Base-by-base conservation (phyloP, 2,113 vertebrate genomes). In the Lophius piscatorius region DNA sequence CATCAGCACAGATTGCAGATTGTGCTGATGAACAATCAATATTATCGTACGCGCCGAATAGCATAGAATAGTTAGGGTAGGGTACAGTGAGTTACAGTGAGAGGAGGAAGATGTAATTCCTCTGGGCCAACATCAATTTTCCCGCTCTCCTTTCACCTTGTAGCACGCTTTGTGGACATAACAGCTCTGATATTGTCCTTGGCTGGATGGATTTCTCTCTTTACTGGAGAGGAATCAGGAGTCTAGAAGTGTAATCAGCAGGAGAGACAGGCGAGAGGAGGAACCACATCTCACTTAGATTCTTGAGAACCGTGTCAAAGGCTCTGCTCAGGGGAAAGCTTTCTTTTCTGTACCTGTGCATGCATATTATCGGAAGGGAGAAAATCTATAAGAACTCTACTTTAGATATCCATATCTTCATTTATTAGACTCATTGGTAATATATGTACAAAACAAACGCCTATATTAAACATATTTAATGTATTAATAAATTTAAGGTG, bases 61-160 rank as follows among this genome's bases (percentile, higher is more conserved):
- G n/a, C n/a, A n/a, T n/a, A n/a, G n/a, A n/a, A n/a, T n/a, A n/a
- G n/a, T n/a, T n/a, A n/a, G n/a, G n/a, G n/a, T n/a, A n/a, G n/a
- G n/a, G n/a, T n/a, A n/a, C n/a, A n/a, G n/a, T n/a, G 47, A 70
- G 46, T 41, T 59, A 63, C 40, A 34, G 22, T 42, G 17, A 48
- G n/a, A 24, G 63, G 9, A 6, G 21, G 36, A 59, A 29, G 64
- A 70, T 31, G 56, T 47, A 60, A 74, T 81, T 80, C 61, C 50
- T 63, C 49, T 12, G 24, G 64, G 69, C 63, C 76, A 70, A 79
- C 76, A 75, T 79, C 83, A 14, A 81, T 82, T 74, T 72, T 76
- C 68, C 70, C 10, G 5, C 64, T 62, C 55, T 55, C 65, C 23
- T 66, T 62, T 40, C 21, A 38, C 26, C 14, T 59, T 58, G 63